Evolutionary conservation across 2,113 vertebrate species (phyloP).

Genomic region (Numenius arquata): DNA sequence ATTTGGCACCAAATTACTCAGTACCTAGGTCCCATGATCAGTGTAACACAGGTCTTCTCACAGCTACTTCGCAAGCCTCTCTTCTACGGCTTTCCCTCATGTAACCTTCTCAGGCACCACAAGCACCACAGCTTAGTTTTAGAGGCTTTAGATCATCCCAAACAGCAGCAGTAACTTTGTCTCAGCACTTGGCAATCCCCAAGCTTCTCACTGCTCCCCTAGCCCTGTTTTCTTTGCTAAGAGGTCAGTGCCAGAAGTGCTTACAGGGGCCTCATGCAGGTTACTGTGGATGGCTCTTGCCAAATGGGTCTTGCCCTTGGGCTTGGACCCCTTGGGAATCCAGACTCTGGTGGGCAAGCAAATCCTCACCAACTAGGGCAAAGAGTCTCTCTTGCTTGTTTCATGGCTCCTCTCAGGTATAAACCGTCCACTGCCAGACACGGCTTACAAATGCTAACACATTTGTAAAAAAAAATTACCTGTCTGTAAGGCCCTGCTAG

Average conservation of each 20-base stretch:
- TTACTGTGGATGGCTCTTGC: background rate
- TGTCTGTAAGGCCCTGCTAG: background rate
- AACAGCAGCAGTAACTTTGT: background rate
- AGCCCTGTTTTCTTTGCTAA: background rate
- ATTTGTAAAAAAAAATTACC: background rate
- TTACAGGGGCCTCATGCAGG: background rate
- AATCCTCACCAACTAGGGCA: background rate
- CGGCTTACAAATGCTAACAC: background rate
- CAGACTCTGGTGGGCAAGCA: background rate
- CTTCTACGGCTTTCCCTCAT: background rate
- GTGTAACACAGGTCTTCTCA: background rate
- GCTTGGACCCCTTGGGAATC: background rate
- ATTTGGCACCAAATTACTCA: background rate
- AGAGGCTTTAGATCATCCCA: background rate
- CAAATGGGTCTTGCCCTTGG: background rate
- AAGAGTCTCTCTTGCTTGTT: background rate
- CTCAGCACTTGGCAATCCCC: background rate
- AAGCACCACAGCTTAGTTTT: background rate
- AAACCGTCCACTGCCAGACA: accelerated
- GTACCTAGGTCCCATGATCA: background rate
- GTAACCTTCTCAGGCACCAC: background rate
- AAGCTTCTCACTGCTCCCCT: background rate
- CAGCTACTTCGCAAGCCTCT: background rate
- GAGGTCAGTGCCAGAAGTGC: background rate
- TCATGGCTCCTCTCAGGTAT: background rate